Evolutionary conservation across 2,113 vertebrate genomes (phyloP), one percentile per base, ranked within the genome.

Genomic region (Gobio gobio): DNA sequence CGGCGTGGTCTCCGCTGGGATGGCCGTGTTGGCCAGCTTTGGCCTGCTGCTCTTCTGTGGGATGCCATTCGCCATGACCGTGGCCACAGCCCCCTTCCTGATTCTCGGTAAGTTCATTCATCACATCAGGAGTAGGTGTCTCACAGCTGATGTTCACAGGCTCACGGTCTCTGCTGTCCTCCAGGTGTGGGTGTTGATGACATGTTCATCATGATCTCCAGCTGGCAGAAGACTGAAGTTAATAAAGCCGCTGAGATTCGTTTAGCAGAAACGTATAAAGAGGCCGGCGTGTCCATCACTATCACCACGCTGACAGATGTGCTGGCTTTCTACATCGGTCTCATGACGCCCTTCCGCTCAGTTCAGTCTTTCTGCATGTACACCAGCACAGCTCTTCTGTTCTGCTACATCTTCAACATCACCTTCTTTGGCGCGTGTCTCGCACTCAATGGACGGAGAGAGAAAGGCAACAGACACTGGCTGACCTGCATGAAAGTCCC

Each of bases 151-250:
- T 40, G 33, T 6, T 47, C 1, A 78, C 5, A 14, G 5, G 2
- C 26, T 77, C 16, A 49, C 2, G 8, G 1, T 7, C 5, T 54
- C 16, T 54, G 51, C 10, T 22, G 6, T 76, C 63, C 74, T 68
- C 33, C 33, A 96, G 94, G 95, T 82, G 90, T 95, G 88, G 95
- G 94, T 0, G 93, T 96, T 8, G 94, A 96, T 90, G 94, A 95
- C 87, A 95, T 95, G 94, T 96, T 96, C 88, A 94, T 96, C 76
- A 92, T 95, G 91, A 92, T 96, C 4, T 91, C 95, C 83, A 88
- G 90, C 84, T 96, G 95, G 95, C 93, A 96, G 54, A 91, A 92
- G 86, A 95, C 93, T 33, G 26, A 66, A 59, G 72, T 91, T 51
- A 5, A 10, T 22, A 84, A 79, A 7, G 85, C 0, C 18, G 70